Evolutionary conservation across 2,113 vertebrate genomes (phyloP), one percentile per base, ranked within the genome.

Genomic region (Guaruba guarouba): DNA sequence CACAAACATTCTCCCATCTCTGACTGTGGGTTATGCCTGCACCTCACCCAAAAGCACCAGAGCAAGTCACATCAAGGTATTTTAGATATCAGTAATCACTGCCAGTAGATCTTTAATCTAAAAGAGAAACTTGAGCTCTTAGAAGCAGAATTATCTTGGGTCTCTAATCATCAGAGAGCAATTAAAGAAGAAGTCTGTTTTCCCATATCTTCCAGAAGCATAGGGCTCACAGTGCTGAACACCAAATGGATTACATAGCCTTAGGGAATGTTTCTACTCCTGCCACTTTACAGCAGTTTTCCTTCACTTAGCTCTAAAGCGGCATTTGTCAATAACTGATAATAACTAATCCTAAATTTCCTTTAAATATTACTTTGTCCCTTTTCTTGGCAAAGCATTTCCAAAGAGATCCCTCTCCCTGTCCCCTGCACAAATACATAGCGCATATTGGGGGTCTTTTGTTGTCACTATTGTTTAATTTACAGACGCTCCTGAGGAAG

Each of bases 261-360:
- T 51, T 39, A 92, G 46, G 82, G 41, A 59, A 31, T 77, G 39
- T 62, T 88, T 80, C 87, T 37, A 77, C 11, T 43, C 49, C 68
- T 80, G 82, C 41, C 74, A 75, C n/a, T 91, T 90, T 85, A 87
- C 44, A 84, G 52, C 49, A 61, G 52, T 63, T 41, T 52, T 85
- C 70, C 52, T 76, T 73, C 57, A n/a, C 70, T 62, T 16, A 28
- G 46, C 52, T 92, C 74, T 73, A 11, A 79, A 92, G 48, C 13
- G 31, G 41, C 80, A 59, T 73, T 94, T 91, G 29, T 74, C 95
- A 92, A 77, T 86, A 95, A 88, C n/a, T 59, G 63, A 80, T 76
- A 94, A 77, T 41, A 25, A 20, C 16, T 77, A 94, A 90, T 66
- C 48, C 49, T 39, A 54, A 69, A 24, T 37, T 82, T 52, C 59